Evolutionary conservation across 2,888 invertebrate species (phyloP).

Genomic region (Drosophila mimetica): DNA sequence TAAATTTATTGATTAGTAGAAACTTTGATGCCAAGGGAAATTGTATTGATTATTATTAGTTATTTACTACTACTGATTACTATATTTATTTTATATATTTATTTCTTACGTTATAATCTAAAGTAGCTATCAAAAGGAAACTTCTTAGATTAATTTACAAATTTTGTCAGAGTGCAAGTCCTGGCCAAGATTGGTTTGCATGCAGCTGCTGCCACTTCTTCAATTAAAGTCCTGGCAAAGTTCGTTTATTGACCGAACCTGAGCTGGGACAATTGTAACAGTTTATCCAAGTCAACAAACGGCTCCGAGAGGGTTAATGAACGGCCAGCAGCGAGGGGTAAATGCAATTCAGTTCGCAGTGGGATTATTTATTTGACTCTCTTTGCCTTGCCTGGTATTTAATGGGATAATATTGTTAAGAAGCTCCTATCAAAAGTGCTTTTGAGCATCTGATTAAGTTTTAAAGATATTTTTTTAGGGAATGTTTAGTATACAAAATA

Average conservation of each 20-base stretch:
- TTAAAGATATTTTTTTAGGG: background rate
- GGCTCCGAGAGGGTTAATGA: constrained; percentile 31
- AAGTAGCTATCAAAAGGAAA: background rate
- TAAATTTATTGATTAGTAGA: too few species aligned
- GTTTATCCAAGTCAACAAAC: constrained; percentile 42
- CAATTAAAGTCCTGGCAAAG: constrained; percentile 57
- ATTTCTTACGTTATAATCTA: too few species aligned
- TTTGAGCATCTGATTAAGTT: background rate
- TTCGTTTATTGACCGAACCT: constrained; percentile 42
- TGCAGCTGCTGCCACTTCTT: constrained; percentile 14
- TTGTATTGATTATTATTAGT: too few species aligned
- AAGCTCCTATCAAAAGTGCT: background rate
- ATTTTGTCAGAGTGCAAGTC: constrained; percentile 2
- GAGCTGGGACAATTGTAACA: constrained; percentile 41
- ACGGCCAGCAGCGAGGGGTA: constrained; percentile 14
- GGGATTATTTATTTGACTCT: constrained; percentile 22
- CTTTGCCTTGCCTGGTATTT: constrained; percentile 16
- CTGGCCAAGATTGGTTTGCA: constrained; percentile 43
- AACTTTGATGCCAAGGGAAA: too few species aligned
- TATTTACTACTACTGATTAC: too few species aligned
- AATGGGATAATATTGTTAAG: constrained; percentile 4
- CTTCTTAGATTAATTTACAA: background rate
- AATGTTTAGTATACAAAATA: too few species aligned
- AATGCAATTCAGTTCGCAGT: constrained; percentile 19
- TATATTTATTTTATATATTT: background rate